Conservation (phyloP, 2,113 vertebrate genomes). For the Erythrolamprus reginae region DNA sequence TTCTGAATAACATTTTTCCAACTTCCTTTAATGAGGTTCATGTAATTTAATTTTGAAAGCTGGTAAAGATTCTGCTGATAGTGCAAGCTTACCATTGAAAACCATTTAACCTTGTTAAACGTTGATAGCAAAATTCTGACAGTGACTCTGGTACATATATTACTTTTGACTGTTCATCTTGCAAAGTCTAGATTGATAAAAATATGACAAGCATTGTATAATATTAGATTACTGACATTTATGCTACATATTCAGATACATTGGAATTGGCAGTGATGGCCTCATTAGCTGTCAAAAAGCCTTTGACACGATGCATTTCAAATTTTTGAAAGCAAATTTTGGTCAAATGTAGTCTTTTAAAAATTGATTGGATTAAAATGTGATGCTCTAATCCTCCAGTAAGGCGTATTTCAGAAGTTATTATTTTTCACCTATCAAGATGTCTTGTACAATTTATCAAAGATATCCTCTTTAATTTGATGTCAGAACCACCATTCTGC, state of each 20-base stretch:
- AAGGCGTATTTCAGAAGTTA: background rate
- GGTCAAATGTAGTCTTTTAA: background rate
- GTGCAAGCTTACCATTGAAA: background rate
- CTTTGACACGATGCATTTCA: background rate
- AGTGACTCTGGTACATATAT: background rate
- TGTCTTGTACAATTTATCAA: background rate
- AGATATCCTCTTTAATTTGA: background rate
- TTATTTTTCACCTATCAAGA: background rate
- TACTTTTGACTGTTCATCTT: background rate
- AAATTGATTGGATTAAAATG: background rate
- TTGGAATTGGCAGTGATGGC: background rate
- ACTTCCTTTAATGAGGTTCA: background rate
- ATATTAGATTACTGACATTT: background rate
- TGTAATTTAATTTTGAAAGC: background rate
- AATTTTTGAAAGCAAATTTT: background rate
- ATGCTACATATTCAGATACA: background rate
- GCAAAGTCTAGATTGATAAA: background rate
- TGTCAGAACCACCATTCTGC: background rate
- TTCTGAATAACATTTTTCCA: background rate
- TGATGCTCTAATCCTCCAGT: background rate
- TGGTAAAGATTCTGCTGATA: background rate
- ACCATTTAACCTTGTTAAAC: background rate
- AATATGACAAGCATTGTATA: background rate
- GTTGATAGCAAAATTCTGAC: background rate
- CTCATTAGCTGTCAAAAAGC: background rate